Evolutionary conservation across 2,113 vertebrate species (phyloP).

Genomic region (Scopus umbretta): DNA sequence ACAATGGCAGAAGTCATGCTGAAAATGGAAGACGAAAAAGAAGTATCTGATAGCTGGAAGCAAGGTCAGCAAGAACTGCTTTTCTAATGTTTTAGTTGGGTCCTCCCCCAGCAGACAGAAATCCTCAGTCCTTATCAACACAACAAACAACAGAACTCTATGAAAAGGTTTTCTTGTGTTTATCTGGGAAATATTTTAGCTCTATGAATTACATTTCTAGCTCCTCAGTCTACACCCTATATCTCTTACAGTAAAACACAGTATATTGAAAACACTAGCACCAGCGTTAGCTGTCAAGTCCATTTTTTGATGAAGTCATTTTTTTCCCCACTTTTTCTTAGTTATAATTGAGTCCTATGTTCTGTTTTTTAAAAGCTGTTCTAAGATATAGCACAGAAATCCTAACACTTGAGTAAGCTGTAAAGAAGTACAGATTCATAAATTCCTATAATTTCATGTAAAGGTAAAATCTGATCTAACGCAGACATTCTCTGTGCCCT

Average conservation of each 20-base stretch:
- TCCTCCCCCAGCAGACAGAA: background rate
- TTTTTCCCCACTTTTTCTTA: background rate
- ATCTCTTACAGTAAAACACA: background rate
- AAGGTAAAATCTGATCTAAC: background rate
- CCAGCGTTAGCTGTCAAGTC: background rate
- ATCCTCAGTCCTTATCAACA: background rate
- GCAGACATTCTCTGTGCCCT: background rate
- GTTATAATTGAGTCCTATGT: background rate
- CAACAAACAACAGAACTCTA: background rate
- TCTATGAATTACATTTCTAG: background rate
- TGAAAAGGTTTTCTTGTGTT: background rate
- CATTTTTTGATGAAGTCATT: background rate
- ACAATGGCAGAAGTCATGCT: background rate
- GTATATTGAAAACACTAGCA: background rate
- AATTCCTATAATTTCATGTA: background rate
- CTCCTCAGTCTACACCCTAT: background rate
- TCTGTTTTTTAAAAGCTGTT: background rate
- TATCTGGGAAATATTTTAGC: background rate
- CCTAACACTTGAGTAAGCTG: background rate
- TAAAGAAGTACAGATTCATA: background rate
- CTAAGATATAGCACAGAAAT: background rate
- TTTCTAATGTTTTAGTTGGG: background rate
- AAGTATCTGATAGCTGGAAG: background rate
- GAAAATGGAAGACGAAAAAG: background rate
- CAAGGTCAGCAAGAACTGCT: background rate